Evolutionary conservation across 2,888 invertebrate species (phyloP).

Genomic region (Pedicia rivosa): DNA sequence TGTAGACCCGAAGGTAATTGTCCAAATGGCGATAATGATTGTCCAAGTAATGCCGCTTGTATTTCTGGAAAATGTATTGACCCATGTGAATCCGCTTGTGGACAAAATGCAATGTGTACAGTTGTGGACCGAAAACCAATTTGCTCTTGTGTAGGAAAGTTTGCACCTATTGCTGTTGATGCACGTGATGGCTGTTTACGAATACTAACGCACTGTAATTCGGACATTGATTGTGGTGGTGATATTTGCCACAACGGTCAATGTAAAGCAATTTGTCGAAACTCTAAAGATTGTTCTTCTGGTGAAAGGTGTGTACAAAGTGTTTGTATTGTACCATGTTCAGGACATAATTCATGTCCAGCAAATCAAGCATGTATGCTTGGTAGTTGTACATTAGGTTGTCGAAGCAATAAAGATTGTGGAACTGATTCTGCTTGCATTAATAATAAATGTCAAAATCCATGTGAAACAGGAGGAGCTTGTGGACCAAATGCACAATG

Average conservation of each 20-base stretch:
- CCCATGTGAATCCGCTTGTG: slow-evolving; percentile 71
- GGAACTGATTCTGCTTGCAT: slow-evolving; percentile 60
- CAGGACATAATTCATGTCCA: slow-evolving; percentile 66
- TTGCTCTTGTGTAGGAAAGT: slow-evolving; percentile 65
- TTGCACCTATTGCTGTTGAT: slow-evolving; percentile 47
- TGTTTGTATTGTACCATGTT: slow-evolving; percentile 65
- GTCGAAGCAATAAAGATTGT: slow-evolving; percentile 71
- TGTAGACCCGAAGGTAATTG: slow-evolving; percentile 67
- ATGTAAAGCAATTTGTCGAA: slow-evolving; percentile 66
- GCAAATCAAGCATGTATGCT: slow-evolving; percentile 63
- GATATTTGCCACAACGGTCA: slow-evolving; percentile 69
- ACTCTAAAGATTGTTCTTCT: slow-evolving; percentile 56
- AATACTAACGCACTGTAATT: slow-evolving; percentile 43
- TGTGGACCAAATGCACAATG: slow-evolving; percentile 79
- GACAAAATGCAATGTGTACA: slow-evolving; percentile 64
- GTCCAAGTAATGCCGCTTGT: slow-evolving; percentile 59
- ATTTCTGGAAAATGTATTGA: slow-evolving; percentile 54
- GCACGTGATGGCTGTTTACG: slow-evolving; percentile 57
- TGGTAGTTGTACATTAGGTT: slow-evolving; percentile 68
- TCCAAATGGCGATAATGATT: slow-evolving; percentile 52
- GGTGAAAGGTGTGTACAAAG: slow-evolving; percentile 67
- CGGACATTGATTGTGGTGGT: slow-evolving; percentile 61
- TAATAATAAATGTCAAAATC: slow-evolving; percentile 70
- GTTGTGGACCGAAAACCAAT: slow-evolving; percentile 57
- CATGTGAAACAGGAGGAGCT: slow-evolving; percentile 55